A percentile compares a stretch with the other conserved stretches of the same genome.
These are phyloP conservation scores for Neodon shergylaensis DNA, from an alignment of 2,113 vertebrate species.

Conservation along the genomic window DNA sequence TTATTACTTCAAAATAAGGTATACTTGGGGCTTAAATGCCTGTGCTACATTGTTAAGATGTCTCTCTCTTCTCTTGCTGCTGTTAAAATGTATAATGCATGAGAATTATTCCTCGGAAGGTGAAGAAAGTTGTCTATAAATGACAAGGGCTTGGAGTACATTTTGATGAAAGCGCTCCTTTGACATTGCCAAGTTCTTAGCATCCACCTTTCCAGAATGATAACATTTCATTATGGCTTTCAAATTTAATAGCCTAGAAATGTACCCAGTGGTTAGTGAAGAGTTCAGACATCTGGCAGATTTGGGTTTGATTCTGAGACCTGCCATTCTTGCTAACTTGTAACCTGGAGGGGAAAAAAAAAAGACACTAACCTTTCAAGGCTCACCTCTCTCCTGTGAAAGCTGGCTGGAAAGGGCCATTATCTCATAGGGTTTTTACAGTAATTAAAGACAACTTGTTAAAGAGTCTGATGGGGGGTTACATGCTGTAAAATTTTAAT, in stretches of 20 bases:
- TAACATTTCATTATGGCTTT: slow-evolving; percentile 56
- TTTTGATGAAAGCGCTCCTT: slow-evolving; percentile 51
- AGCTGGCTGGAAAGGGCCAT: background rate
- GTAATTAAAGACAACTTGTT: background rate
- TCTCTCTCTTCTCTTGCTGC: background rate
- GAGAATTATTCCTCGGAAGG: slow-evolving; percentile 21
- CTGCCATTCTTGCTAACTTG: background rate
- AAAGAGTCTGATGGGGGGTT: background rate
- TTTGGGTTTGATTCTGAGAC: slow-evolving; percentile 7
- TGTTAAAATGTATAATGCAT: slow-evolving; percentile 14
- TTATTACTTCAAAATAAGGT: slow-evolving; percentile 35
- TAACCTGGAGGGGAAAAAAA: background rate
- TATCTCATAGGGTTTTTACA: background rate
- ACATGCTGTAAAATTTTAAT: slow-evolving; percentile 37
- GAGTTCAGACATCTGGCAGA: background rate
- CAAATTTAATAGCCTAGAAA: slow-evolving; percentile 30
- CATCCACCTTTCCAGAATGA: slow-evolving; percentile 51
- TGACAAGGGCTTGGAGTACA: slow-evolving; percentile 5
- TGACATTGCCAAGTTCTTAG: slow-evolving; percentile 52
- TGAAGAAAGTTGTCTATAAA: slow-evolving; percentile 15
- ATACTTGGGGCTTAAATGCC: background rate
- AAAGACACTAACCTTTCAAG: background rate
- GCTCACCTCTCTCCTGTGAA: background rate
- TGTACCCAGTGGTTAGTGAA: background rate
- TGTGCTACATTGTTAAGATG: background rate